Percentiles rank a stretch among this genome's conserved stretches.
Evolutionary conservation across 2,113 vertebrate species (phyloP).

Genomic region (Saiga tatarica): DNA sequence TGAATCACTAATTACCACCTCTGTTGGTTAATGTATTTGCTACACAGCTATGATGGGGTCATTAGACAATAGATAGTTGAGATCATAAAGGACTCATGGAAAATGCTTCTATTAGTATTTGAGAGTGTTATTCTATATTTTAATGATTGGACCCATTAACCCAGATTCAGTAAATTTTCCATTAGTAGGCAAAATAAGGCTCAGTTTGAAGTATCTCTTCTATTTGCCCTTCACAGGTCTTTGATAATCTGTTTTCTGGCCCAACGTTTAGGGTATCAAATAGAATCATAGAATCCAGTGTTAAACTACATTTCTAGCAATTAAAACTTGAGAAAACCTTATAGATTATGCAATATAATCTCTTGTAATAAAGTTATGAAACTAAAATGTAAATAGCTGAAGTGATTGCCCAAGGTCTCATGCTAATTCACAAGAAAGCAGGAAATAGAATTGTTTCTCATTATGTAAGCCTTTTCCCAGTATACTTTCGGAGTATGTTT

Average conservation of each 20-base stretch:
- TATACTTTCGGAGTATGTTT: not conserved
- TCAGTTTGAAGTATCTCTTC: not conserved
- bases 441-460: not conserved
- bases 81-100: not conserved
- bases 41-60: not conserved
- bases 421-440: not conserved
- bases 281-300: not conserved
- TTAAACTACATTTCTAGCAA: not conserved
- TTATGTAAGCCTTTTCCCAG: not conserved
- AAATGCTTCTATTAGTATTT: not conserved
- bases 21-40: not conserved
- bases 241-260: not conserved
- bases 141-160: not conserved
- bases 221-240: not conserved
- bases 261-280: not conserved
- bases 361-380: not conserved
- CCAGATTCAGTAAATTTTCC: not conserved
- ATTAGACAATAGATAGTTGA: not conserved
- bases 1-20: not conserved
- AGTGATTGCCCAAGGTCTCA: not conserved
- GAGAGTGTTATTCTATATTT: not conserved
- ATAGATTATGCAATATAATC: not conserved
- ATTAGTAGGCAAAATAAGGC: not conserved
- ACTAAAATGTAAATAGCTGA: not conserved
- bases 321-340: not conserved